Base-by-base conservation (phyloP, 2,888 invertebrate species). In the Hirtodrosophila histrioides region DNA sequence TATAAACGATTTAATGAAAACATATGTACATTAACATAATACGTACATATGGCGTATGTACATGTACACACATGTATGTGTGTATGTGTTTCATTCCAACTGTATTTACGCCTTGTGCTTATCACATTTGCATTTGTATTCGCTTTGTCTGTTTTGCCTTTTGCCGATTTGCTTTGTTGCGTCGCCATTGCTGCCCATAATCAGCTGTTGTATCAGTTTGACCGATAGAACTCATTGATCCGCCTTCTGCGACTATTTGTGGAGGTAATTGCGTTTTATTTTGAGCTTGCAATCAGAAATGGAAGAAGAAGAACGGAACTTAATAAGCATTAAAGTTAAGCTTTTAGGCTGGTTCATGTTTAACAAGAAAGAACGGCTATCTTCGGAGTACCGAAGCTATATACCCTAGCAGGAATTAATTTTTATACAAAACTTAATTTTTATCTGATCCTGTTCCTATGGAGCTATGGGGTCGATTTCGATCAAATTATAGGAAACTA, bases 121-220 rank as follows among this genome's bases (percentile, higher is more conserved):
- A 67, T 75, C 76, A 63, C 45, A 40, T 54, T 58, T 27, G 61
- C 58, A 48, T 53, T 24, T 49, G 57, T 58, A 66, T 66, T 73
- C 63, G 60, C 53, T 45, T 49, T 40, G 56, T 61, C 43, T 39
- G 44, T 29, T 46, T 24, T 63, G 33, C 36, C 6, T 39, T 41
- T 58, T 6, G 27, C 27, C 27, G 5, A 27, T 24, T 27, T 29
- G 17, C 43, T 68, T 56, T 64, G 67, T 41, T 75, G 62, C 71
- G 77, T 65, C 83, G 75, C 73, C 65, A 64, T 73, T 73, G 60
- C 55, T 51, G 61, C 45, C 43, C 40, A 27, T 45, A 76, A 66
- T 68, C 82, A 85, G 82, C 79, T 85, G 74, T 78, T 81, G 10
- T 78, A 75, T 82, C 83, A 64, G 51, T 56, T 50, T 80, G 80